Evolutionary conservation across 1,140 invertebrate genomes (phyloP), one percentile per base, ranked within the genome.

Genomic region (Tribolium madens): DNA sequence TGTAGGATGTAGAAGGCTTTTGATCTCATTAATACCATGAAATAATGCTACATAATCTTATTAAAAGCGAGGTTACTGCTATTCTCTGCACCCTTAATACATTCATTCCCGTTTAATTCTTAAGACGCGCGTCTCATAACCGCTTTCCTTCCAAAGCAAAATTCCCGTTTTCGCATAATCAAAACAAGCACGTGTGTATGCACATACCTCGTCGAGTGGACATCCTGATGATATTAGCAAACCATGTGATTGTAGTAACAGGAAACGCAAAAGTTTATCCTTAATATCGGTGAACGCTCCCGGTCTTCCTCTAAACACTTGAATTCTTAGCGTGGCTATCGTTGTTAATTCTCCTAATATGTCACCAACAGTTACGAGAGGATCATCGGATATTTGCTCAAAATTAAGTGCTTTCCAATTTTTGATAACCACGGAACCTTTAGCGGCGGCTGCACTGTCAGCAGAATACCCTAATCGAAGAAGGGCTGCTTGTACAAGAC

Each of bases 391-490:
- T 75, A 98, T 96, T 81, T 93, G 92, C 78, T 97, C 96, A 85
- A 98, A 92, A 1, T 92, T 90, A 36, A 98, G 85, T 0, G 96
- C 95, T 85, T 96, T 96, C 97, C 97, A 98, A 82, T 98, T 97
- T 84, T 96, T 95, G 80, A 98, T 93, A 10, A 96, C 92, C 47
- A 98, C 92, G 42, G 94, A 93, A 78, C 94, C 95, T 92, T 93
- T 94, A 52, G 94, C 94, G 42, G 91, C 91, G 33, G 91, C 89
- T 73, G 91, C 91, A 80, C 92, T 91, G 76, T 94, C 91, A 50
- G 92, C 88, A 1, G 92, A 91, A 84, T 96, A 96, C 7, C 95
- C 94, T 0, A 96, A 88, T 80, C 93, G 89, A 82, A 92, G 88
- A 73, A 96, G 89, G 2, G 94, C 94, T 0, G 93, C 92, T 12